These are phyloP conservation scores for Eufriesea mexicana DNA, from an alignment of 1,140 invertebrate genomes.

Conservation along the genomic window DNA sequence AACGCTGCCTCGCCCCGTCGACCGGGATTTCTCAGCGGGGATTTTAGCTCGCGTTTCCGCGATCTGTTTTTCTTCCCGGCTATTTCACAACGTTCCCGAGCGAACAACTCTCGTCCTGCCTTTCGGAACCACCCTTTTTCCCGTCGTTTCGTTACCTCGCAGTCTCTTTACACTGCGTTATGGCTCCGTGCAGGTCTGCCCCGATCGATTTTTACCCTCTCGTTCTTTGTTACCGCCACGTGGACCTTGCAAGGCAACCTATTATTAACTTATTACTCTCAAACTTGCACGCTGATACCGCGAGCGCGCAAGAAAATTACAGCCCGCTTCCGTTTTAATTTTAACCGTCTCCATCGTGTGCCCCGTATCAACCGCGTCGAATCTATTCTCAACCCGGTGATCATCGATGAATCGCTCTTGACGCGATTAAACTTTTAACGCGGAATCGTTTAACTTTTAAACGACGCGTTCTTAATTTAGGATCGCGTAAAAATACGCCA, in stretches of 20 bases:
- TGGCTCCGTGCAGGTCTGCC: neutral
- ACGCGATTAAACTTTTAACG: slow-evolving; percentile 1
- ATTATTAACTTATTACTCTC: slow-evolving; percentile 44
- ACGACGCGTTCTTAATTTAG: neutral
- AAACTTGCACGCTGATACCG: neutral
- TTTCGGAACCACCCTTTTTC: neutral
- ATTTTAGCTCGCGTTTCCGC: neutral
- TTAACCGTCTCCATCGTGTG: neutral
- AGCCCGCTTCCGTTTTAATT: neutral
- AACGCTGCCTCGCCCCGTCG: neutral
- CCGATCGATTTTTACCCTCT: slow-evolving; percentile 27
- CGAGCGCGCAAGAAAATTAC: neutral
- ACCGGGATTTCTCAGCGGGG: neutral
- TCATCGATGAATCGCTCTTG: neutral
- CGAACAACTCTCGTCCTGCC: neutral
- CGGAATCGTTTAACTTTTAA: neutral
- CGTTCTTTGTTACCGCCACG: slow-evolving; percentile 41
- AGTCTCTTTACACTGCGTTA: neutral
- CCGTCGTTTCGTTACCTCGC: neutral
- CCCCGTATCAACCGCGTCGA: neutral
- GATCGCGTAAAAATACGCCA: neutral
- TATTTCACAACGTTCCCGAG: neutral
- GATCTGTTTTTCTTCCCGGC: neutral
- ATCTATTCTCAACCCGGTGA: neutral
- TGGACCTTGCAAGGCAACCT: slow-evolving; percentile 25